phyloP scores from a whole-genome alignment of 2,797 vertebrate species.

The Sebastes cheni region DNA sequence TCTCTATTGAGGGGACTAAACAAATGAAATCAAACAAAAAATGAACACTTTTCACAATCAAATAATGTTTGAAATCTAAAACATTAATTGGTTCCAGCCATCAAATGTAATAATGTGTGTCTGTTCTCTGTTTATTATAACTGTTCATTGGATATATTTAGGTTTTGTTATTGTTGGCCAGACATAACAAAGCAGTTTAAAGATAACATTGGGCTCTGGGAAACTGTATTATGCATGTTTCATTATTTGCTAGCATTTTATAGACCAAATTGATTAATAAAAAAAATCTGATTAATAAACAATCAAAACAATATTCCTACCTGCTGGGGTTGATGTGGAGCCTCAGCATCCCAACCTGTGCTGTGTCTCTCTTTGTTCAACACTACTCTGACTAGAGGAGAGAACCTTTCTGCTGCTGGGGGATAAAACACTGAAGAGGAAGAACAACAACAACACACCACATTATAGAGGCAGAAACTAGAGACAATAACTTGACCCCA shows the following conservation, averaged over 20 bases:
- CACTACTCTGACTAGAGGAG: conserved; percentile 33
- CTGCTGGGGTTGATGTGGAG: conserved; percentile 14
- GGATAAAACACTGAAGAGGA: conserved; percentile 37
- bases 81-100: background rate
- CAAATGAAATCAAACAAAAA: background rate
- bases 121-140: background rate
- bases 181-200: background rate
- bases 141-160: background rate
- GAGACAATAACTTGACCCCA: background rate
- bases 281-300: background rate
- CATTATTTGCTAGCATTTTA: background rate
- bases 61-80: background rate
- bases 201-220: background rate
- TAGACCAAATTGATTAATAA: no score
- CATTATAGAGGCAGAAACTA: background rate
- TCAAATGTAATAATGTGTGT: background rate
- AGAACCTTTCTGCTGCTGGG: conserved; percentile 17
- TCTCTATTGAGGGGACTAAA: background rate
- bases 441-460: background rate
- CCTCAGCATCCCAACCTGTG: conserved; percentile 32
- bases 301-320: background rate
- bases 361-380: conserved; percentile 23
- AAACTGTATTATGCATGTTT: background rate
- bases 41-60: background rate
- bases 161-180: background rate